A percentile compares a stretch with the other conserved stretches of the same genome.
These are phyloP conservation scores for Gonatopus flavifemur DNA, from an alignment of 1,140 invertebrate genomes.

Conservation along the genomic window DNA sequence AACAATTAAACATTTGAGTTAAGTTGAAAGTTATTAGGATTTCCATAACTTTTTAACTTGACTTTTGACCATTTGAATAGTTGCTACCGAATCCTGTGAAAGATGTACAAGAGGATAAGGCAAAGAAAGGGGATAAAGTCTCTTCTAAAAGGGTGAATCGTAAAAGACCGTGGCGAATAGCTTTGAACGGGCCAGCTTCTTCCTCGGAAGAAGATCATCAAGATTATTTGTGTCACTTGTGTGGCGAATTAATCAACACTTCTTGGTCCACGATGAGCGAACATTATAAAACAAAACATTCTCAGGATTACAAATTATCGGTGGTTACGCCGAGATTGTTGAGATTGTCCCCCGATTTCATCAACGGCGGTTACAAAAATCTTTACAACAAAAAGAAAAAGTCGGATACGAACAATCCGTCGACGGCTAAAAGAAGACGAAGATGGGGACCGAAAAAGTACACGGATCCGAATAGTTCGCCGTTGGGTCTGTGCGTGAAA, in stretches of 20 bases:
- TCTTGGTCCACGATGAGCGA: slow-evolving; percentile 30
- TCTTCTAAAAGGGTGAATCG: neutral
- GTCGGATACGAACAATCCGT: slow-evolving; percentile 21
- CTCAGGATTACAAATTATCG: slow-evolving; percentile 33
- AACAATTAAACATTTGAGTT: too few species aligned
- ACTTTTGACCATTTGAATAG: too few species aligned
- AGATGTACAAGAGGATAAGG: neutral
- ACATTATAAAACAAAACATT: slow-evolving; percentile 43
- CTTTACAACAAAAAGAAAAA: slow-evolving; percentile 30
- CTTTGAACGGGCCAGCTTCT: slow-evolving; percentile 32
- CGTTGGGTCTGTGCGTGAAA: slow-evolving; percentile 39
- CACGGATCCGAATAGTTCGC: slow-evolving; percentile 15
- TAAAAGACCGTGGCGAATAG: slow-evolving; percentile 30
- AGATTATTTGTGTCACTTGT: slow-evolving; percentile 48
- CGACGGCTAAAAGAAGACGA: slow-evolving; percentile 30
- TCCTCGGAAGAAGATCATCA: slow-evolving; percentile 11
- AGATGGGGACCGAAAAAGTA: slow-evolving; percentile 40
- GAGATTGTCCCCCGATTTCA: slow-evolving; percentile 33
- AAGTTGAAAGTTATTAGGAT: too few species aligned
- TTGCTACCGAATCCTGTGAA: too few species aligned
- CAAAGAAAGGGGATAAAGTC: neutral
- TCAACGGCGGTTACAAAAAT: slow-evolving; percentile 34
- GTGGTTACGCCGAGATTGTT: slow-evolving; percentile 24
- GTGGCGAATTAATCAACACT: slow-evolving; percentile 45
- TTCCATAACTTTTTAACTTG: too few species aligned